A percentile compares a stretch with the other conserved stretches of the same genome.
These are phyloP conservation scores for Cephus spinipes DNA, from an alignment of 2,888 invertebrate genomes.

Conservation along the genomic window DNA sequence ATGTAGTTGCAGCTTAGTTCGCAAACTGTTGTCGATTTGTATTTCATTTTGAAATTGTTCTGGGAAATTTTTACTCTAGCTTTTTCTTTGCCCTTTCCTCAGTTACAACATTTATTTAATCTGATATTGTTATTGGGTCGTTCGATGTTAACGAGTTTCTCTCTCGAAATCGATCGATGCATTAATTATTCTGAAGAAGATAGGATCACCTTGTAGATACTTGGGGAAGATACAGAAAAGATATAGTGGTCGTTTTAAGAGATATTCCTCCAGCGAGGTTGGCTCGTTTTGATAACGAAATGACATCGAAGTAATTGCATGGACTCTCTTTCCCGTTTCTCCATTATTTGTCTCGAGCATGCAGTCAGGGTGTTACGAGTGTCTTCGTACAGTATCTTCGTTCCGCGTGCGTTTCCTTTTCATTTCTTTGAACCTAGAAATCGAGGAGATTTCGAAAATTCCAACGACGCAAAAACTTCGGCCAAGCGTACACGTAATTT, in stretches of 20 bases:
- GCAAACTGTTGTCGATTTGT: background rate
- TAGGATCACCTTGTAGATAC: constrained; percentile 35
- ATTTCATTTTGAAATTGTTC: background rate
- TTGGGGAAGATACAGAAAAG: constrained; percentile 37
- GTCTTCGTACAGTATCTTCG: background rate
- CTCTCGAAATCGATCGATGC: background rate
- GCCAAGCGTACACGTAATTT: constrained; percentile 37
- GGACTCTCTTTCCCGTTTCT: background rate
- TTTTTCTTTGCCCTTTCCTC: background rate
- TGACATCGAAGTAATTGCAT: constrained; percentile 45
- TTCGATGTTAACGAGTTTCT: background rate
- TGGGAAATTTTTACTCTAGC: background rate
- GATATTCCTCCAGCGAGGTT: constrained; percentile 24
- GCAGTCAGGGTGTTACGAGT: background rate
- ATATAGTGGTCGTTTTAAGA: constrained; percentile 31
- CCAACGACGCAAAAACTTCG: constrained; percentile 1
- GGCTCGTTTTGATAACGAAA: constrained; percentile 46
- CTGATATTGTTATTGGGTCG: background rate
- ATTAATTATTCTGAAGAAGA: constrained; percentile 35
- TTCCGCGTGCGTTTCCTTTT: background rate
- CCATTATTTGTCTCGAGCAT: background rate
- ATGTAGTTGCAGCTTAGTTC: background rate
- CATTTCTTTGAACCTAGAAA: background rate
- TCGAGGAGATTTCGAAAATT: background rate
- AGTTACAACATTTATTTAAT: background rate